phyloP scores from a whole-genome alignment of 2,113 vertebrate genomes.

The Heloderma charlesbogerti region DNA sequence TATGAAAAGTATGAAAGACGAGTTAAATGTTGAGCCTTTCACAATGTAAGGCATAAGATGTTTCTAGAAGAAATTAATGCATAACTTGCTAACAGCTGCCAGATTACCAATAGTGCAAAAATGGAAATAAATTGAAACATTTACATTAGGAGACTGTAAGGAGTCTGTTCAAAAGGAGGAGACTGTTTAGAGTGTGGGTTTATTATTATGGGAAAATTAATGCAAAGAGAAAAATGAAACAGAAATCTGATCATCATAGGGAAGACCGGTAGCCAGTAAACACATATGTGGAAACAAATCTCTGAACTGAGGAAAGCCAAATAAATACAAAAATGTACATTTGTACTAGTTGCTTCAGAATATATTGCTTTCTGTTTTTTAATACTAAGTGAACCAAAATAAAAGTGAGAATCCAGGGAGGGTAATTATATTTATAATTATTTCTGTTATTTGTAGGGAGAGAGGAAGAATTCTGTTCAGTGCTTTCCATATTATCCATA shows the following conservation, averaged over 20 bases:
- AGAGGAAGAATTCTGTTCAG: neutral
- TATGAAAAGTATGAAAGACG: too few relatives aligned
- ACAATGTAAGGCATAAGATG: too few relatives aligned
- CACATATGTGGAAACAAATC: neutral
- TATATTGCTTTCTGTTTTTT: neutral
- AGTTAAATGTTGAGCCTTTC: too few relatives aligned
- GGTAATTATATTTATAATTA: neutral
- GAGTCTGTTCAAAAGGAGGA: too few relatives aligned
- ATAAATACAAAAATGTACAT: neutral
- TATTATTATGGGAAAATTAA: neutral
- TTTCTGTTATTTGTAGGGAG: neutral
- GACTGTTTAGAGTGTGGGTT: too few relatives aligned
- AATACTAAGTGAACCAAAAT: neutral
- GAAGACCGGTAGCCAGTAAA: neutral
- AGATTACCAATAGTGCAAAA: neutral
- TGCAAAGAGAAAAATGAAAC: neutral
- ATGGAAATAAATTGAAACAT: neutral
- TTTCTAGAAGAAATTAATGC: too few relatives aligned
- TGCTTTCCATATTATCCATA: neutral
- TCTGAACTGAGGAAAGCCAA: neutral
- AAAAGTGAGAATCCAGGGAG: neutral
- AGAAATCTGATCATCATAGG: neutral
- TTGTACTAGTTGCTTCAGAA: neutral
- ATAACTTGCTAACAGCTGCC: neutral
- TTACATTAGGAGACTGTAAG: neutral